Base-by-base conservation (phyloP, 2,888 invertebrate species). In the Drosophila merina region DNA sequence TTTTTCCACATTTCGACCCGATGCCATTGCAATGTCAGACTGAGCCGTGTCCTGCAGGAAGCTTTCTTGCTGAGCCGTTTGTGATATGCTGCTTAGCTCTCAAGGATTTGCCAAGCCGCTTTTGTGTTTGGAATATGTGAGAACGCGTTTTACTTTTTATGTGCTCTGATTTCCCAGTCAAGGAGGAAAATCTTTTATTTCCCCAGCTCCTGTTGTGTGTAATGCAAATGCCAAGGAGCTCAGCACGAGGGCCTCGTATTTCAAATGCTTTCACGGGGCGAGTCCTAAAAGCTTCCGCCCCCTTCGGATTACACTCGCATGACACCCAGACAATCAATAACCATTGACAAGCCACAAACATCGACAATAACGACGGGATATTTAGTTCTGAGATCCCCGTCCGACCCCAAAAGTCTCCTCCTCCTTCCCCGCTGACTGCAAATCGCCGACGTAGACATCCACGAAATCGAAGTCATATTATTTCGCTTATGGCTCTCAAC, bases 281-380 rank as follows among this genome's bases (percentile, higher is more conserved):
- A 31, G 77, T 71, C 86, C 86, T 83, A 83, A 83, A 87, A 83
- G 88, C 83, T 86, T 83, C 86, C 88, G 44, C 44, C 69, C 48
- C 48, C 40, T 50, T 69, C 9, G 66, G 70, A 67, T 67, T 72
- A 72, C 69, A 72, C 55, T 72, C 69, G 75, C 74, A 86, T 85
- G 80, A 87, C 73, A 87, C 75, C 83, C 83, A 83, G 86, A 87
- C 88, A 86, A 83, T 87, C 83, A 83, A 83, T 87, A 87, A 83
- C 88, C 86, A 87, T 83, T 83, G 82, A 83, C 87, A 87, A 82
- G 77, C 88, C 81, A 75, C 82, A 87, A 85, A 62, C 50, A 54
- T 44, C 59, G 45, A 62, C 71, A 56, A 44, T 52, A 57, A 57
- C 50, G 57, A 48, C 42, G 54, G 80, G 66, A 81, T 85, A 81